Evolutionary conservation across 2,888 invertebrate species (phyloP).

Genomic region (Pinctada fucata): DNA sequence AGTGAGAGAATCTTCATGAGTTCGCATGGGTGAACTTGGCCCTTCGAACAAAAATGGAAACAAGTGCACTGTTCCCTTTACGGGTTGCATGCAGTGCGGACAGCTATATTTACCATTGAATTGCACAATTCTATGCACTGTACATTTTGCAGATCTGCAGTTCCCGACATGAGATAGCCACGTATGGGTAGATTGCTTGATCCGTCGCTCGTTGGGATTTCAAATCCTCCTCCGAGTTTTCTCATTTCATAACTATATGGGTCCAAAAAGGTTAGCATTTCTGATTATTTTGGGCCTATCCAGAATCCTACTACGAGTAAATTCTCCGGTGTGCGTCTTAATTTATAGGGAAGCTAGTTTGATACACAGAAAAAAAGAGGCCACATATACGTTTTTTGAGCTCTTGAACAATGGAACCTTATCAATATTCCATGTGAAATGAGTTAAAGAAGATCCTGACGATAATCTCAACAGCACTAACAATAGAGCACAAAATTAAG

Average conservation of each 20-base stretch:
- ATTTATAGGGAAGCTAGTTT: slow-evolving; percentile 25
- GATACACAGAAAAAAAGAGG: slow-evolving; percentile 12
- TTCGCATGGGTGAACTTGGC: slow-evolving; percentile 12
- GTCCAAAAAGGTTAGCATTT: slow-evolving; percentile 9
- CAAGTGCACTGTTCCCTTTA: slow-evolving; percentile 9
- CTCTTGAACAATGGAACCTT: slow-evolving; percentile 30
- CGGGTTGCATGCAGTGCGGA: slow-evolving; percentile 6
- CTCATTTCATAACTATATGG: neutral
- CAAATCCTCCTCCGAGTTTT: slow-evolving; percentile 9
- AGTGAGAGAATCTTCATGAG: neutral
- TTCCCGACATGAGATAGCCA: slow-evolving; percentile 6
- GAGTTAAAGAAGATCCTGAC: too few relatives aligned
- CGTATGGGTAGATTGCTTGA: too few relatives aligned
- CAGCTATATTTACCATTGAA: slow-evolving; percentile 30
- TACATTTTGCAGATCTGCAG: slow-evolving; percentile 28
- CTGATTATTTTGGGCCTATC: slow-evolving; percentile 19
- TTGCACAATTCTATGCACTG: slow-evolving; percentile 20
- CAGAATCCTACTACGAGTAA: slow-evolving; percentile 13
- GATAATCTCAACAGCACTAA: too few relatives aligned
- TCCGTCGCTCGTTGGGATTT: neutral
- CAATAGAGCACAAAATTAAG: too few relatives aligned
- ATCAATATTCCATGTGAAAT: slow-evolving; percentile 33
- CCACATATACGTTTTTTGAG: slow-evolving; percentile 30
- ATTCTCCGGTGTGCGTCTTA: slow-evolving; percentile 14
- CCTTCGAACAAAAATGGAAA: slow-evolving; percentile 17